Conservation (phyloP, 1,140 invertebrate species). For the Asobara japonica region DNA sequence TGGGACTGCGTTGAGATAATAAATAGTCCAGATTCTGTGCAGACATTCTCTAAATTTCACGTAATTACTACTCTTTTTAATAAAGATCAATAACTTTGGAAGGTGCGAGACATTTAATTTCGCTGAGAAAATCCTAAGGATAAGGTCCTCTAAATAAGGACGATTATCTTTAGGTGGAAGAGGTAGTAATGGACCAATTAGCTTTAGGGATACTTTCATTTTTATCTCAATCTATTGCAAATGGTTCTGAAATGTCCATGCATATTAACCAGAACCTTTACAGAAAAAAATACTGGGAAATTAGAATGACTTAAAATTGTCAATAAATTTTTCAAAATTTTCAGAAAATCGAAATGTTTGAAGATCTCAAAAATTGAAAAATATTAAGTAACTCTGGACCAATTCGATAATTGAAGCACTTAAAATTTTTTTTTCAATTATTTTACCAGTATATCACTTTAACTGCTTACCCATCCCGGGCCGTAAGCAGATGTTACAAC, state of each 20-base stretch:
- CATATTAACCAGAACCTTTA: too few relatives aligned
- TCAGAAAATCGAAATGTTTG: too few relatives aligned
- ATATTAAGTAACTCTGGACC: too few relatives aligned
- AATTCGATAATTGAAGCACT: neutral
- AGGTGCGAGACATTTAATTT: neutral
- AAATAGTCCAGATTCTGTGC: neutral
- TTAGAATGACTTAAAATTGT: neutral
- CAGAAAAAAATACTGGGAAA: neutral
- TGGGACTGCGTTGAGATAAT: neutral
- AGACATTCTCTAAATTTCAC: neutral
- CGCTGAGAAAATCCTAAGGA: neutral
- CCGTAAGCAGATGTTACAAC: neutral
- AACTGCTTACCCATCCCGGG: too few relatives aligned
- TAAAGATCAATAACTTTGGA: neutral
- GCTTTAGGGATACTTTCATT: neutral
- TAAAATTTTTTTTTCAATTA: neutral
- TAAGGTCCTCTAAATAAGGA: neutral
- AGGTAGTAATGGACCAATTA: too few relatives aligned
- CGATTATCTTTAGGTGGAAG: neutral
- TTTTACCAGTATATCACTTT: too few relatives aligned
- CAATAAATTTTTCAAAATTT: too few relatives aligned
- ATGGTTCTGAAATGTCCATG: neutral
- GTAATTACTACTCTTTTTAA: neutral
- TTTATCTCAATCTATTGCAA: neutral
- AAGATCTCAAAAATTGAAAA: too few relatives aligned